Percentiles rank a stretch among this genome's conserved stretches.
These are phyloP conservation scores for Dryas iulia DNA, from an alignment of 1,140 invertebrate species.

Conservation along the genomic window DNA sequence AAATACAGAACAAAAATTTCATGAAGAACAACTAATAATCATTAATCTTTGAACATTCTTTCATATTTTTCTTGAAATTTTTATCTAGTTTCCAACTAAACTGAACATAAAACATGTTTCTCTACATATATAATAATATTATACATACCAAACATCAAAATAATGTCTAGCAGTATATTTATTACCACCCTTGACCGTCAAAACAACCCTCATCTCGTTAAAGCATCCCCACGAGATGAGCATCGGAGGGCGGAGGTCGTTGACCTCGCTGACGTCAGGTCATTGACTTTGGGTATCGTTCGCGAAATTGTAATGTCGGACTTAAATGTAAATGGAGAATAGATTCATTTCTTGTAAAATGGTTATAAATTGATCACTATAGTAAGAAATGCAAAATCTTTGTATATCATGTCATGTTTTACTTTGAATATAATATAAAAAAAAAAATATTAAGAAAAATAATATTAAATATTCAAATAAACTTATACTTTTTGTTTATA, in stretches of 20 bases:
- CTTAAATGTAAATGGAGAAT: not conserved
- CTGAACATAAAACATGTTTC: not conserved
- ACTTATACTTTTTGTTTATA: no score
- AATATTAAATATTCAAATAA: no score
- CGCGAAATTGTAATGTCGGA: constrained; percentile 12
- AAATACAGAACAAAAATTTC: no score
- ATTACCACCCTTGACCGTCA: constrained; percentile 21
- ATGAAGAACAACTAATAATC: no score
- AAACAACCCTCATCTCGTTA: constrained; percentile 17
- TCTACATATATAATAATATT: not conserved
- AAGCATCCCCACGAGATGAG: constrained; percentile 18
- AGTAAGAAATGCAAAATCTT: not conserved
- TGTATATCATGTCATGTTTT: not conserved
- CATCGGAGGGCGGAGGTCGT: constrained; percentile 24
- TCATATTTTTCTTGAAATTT: no score
- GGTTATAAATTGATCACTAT: not conserved
- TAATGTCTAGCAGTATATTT: not conserved
- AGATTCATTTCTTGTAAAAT: not conserved
- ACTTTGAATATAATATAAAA: no score
- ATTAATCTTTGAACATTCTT: no score
- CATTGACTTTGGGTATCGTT: constrained; percentile 19
- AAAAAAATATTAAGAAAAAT: no score
- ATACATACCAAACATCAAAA: not conserved
- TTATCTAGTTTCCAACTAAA: no score
- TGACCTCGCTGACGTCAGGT: constrained; percentile 24